Percentiles rank a stretch among this genome's conserved stretches.
phyloP scores from a whole-genome alignment of 2,113 vertebrate species.

The Lycocorax pyrrhopterus region DNA sequence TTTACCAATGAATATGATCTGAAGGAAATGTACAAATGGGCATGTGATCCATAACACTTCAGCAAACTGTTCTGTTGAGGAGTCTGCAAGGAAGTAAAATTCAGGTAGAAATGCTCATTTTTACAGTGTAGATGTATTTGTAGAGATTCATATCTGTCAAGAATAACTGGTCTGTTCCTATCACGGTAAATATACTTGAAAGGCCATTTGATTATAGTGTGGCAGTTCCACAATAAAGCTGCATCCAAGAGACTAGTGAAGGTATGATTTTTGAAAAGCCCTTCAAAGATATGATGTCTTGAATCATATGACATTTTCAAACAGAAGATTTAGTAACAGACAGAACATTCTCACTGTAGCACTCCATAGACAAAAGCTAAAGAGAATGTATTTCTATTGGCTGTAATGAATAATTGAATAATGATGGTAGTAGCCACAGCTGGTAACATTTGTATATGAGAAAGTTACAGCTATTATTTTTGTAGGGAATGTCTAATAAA shows the following conservation, averaged over 20 bases:
- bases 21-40: neutral
- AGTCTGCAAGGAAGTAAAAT: neutral
- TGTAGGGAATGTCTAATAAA: neutral
- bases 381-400: neutral
- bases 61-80: neutral
- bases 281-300: neutral
- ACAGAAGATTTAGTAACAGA: neutral
- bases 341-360: neutral
- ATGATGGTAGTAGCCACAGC: neutral
- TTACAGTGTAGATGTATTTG: neutral
- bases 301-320: neutral
- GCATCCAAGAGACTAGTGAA: neutral
- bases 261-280: neutral
- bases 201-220: neutral
- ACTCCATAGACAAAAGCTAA: neutral
- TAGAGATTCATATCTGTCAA: neutral
- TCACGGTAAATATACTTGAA: neutral
- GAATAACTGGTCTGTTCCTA: neutral
- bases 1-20: neutral
- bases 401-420: neutral
- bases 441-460: neutral
- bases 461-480: neutral
- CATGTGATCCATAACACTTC: neutral
- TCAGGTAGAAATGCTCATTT: neutral
- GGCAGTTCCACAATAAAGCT: neutral